phyloP scores from a whole-genome alignment of 2,888 invertebrate genomes.

The Caenorhabditis macrosperma region DNA sequence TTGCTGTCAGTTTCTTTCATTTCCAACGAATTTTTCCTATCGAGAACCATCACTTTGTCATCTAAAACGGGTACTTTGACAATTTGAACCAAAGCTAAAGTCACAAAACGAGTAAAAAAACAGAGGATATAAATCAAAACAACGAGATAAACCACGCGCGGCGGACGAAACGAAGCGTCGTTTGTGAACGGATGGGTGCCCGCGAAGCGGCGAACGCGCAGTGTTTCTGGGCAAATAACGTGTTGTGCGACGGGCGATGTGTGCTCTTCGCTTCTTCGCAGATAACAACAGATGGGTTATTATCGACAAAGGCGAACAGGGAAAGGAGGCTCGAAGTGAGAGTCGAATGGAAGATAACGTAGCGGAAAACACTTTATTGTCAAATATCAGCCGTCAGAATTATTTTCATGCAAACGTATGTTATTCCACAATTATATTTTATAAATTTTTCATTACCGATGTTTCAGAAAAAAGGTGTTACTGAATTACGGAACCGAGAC shows the following conservation, averaged over 20 bases:
- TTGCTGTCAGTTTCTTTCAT: slow-evolving; percentile 46
- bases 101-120: not conserved
- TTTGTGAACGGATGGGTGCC: slow-evolving; percentile 10
- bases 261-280: not conserved
- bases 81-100: not conserved
- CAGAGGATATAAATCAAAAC: slow-evolving; percentile 2
- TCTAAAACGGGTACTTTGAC: too few species aligned
- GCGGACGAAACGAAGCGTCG: slow-evolving; percentile 42
- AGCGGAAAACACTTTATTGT: not conserved
- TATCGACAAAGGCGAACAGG: slow-evolving; percentile 11
- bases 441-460: too few species aligned
- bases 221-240: slow-evolving; percentile 24
- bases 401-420: too few species aligned
- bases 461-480: too few species aligned
- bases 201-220: slow-evolving; percentile 1
- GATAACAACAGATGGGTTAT: slow-evolving; percentile 1
- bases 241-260: slow-evolving; percentile 1
- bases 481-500: too few species aligned
- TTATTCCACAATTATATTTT: too few species aligned
- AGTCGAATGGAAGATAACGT: not conserved
- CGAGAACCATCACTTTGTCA: slow-evolving; percentile 40
- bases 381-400: too few species aligned
- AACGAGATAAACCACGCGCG: slow-evolving; percentile 16
- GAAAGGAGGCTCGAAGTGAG: not conserved
- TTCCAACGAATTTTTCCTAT: slow-evolving; percentile 46